Conservation (phyloP, 2,113 vertebrate species). For the Lota lota region DNA sequence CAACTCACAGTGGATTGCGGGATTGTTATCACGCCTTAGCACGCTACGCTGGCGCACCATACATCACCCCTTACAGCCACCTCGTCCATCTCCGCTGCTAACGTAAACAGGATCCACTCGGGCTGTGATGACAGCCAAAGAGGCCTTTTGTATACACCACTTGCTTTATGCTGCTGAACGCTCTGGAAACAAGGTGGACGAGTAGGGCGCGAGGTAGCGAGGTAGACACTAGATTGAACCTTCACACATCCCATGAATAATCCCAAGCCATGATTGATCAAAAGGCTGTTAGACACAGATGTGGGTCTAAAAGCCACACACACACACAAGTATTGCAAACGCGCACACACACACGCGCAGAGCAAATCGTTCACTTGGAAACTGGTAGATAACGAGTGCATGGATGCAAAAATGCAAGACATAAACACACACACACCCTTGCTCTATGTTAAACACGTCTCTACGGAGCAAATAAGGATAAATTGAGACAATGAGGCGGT, state of each 20-base stretch:
- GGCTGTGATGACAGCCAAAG: conserved; percentile 56
- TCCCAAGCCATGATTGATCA: too few species aligned
- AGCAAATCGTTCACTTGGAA: too few species aligned
- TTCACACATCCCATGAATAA: too few species aligned
- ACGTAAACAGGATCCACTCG: conserved; percentile 71
- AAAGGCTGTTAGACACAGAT: too few species aligned
- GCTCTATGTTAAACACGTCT: neutral
- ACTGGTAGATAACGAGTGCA: too few species aligned
- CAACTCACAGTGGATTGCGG: neutral
- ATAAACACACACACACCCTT: neutral
- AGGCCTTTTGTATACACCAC: conserved; percentile 49
- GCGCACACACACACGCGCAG: too few species aligned
- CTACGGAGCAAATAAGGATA: too few species aligned
- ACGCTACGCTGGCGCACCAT: conserved; percentile 6
- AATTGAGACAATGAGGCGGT: too few species aligned
- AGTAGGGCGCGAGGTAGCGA: neutral
- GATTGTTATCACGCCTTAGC: conserved; percentile 8
- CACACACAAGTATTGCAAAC: too few species aligned
- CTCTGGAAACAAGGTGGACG: conserved; percentile 28
- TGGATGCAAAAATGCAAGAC: too few species aligned
- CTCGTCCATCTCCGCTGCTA: conserved; percentile 50
- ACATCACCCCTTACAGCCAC: conserved; percentile 24
- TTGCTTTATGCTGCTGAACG: conserved; percentile 44
- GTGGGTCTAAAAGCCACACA: too few species aligned
- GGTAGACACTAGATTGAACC: too few species aligned